These are phyloP conservation scores for Pedetes capensis DNA, from an alignment of 2,113 vertebrate genomes.

Conservation along the genomic window DNA sequence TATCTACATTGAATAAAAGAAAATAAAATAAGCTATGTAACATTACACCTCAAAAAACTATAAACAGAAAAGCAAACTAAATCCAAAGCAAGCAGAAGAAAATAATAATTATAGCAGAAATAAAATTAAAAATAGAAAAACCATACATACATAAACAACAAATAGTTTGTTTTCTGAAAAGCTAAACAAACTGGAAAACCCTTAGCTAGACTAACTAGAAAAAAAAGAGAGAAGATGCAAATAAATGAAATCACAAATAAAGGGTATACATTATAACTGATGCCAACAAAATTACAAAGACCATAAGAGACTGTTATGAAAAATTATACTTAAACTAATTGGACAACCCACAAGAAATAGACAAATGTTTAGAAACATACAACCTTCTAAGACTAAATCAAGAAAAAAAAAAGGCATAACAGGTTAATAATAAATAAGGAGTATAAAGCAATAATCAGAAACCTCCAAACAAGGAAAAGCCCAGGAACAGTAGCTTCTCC, in stretches of 20 bases:
- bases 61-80: neutral
- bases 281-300: neutral
- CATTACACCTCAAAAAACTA: neutral
- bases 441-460: neutral
- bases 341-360: neutral
- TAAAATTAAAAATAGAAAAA: neutral
- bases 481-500: neutral
- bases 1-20: neutral
- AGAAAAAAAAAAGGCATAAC: neutral
- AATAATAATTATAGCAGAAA: neutral
- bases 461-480: neutral
- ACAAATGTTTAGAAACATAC: neutral
- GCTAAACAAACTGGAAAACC: neutral
- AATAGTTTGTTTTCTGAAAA: neutral
- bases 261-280: neutral
- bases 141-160: neutral
- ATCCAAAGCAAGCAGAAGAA: neutral
- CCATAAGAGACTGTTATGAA: neutral
- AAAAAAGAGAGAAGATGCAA: neutral
- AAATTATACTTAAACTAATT: neutral
- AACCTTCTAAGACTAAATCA: neutral
- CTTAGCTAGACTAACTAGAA: neutral
- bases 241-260: neutral
- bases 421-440: neutral
- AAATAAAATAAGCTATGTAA: neutral